Conservation (phyloP, 2,888 invertebrate species). For the Athripsodes cinereus region DNA sequence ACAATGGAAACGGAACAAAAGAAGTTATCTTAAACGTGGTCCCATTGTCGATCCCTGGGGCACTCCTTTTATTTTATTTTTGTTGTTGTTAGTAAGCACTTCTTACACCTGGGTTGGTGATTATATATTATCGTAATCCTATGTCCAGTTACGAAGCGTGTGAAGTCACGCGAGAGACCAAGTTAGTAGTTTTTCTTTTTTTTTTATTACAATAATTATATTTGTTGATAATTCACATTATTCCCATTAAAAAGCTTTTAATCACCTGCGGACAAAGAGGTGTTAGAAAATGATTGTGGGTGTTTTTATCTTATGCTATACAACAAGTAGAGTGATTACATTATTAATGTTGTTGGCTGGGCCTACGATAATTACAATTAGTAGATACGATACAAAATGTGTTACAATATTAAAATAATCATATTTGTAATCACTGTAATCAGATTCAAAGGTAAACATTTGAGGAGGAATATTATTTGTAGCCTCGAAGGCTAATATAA, state of each 20-base stretch:
- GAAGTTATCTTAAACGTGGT: too few species aligned
- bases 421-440: too few species aligned
- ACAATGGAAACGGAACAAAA: too few species aligned
- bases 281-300: not conserved
- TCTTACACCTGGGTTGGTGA: not conserved
- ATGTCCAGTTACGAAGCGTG: constrained; percentile 4
- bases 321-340: not conserved
- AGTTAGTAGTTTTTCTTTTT: too few species aligned
- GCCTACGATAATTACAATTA: not conserved
- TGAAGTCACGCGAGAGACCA: not conserved
- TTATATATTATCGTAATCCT: not conserved
- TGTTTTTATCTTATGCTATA: not conserved
- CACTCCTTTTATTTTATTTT: not conserved
- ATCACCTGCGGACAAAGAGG: not conserved
- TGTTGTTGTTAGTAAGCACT: not conserved
- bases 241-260: not conserved
- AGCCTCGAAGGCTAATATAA: too few species aligned
- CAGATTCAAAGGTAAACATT: too few species aligned
- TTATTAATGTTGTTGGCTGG: not conserved
- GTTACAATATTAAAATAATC: too few species aligned
- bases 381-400: too few species aligned
- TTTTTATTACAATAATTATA: too few species aligned
- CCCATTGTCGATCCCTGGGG: not conserved
- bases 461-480: too few species aligned
- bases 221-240: not conserved